Base-by-base conservation (phyloP, 2,797 vertebrate genomes). In the Steatocranus sp. region DNA sequence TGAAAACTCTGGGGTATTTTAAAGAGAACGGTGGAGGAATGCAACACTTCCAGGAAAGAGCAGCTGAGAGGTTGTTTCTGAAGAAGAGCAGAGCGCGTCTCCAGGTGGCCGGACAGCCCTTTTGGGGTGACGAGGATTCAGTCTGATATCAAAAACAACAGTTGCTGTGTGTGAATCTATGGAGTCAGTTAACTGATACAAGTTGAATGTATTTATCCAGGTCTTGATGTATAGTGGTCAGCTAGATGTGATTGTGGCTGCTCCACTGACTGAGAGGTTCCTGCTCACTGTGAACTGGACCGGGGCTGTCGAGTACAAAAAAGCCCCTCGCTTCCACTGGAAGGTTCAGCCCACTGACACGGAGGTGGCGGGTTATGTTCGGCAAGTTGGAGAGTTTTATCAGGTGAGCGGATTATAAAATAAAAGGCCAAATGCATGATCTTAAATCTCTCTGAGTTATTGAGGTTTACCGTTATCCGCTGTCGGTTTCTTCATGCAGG, bases 211-310 rank as follows among this genome's bases (percentile, higher is more conserved):
- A 30, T 73, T n/a, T 43, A 7, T 58, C 1, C 88, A 98, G 97
- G 97, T 98, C 79, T 91, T 98, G 51, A 92, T 98, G 38, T 98
- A 98, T 92, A 98, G 90, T 1, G 97, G 97, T 27, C 97, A 98
- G 82, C 95, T 98, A 87, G 97, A 98, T 70, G 93, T 98, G 4
- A 97, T 98, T 1, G 96, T 98, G 20, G 97, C 97, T 18, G 97
- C 96, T 2, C 91, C 96, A 3, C 87, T 97, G 83, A 98, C 97
- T 0, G 97, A 98, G 86, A 93, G 93, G 56, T 97, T 97, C 91
- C 91, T 98, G 82, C 95, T 94, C 11, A 94, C 96, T 1, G 96
- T 97, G 20, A 93, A 95, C 66, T 98, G 97, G 97, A 95, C 93
- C 8, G 95, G 95, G 14, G 95, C 91, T 1, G 88, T 88, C 0